Percentiles rank a stretch among this genome's conserved stretches.
These are phyloP conservation scores for Aphidius gifuensis DNA, from an alignment of 1,140 invertebrate species.

Conservation along the genomic window DNA sequence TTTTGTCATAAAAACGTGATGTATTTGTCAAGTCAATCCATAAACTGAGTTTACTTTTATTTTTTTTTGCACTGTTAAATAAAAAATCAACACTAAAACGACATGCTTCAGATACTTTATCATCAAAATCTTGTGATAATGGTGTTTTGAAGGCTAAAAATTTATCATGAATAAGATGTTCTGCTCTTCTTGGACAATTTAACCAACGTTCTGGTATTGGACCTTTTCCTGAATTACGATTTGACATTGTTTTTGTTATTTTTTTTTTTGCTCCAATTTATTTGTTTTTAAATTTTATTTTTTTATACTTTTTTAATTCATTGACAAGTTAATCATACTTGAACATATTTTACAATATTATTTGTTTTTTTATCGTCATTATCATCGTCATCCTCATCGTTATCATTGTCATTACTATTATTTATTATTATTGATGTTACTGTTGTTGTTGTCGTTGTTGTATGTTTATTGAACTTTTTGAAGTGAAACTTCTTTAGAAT, in stretches of 20 bases:
- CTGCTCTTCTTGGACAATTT: constrained; percentile 83
- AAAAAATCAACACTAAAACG: constrained; percentile 84
- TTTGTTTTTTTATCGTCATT: too few species aligned
- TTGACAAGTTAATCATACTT: too few species aligned
- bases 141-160: constrained; percentile 94
- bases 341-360: too few species aligned
- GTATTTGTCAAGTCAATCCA: constrained; percentile 98
- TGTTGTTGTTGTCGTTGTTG: too few species aligned
- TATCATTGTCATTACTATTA: too few species aligned
- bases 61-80: constrained; percentile 66
- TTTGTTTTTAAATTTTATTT: too few species aligned
- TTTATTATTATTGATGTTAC: too few species aligned
- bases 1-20: constrained; percentile 83
- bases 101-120: constrained; percentile 74
- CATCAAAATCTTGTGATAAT: constrained; percentile 72
- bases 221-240: constrained; percentile 44
- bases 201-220: constrained; percentile 86
- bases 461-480: too few species aligned
- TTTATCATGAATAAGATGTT: constrained; percentile 70
- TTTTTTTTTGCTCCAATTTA: too few species aligned
- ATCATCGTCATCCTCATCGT: too few species aligned
- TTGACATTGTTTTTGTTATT: not conserved
- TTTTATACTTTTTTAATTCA: too few species aligned
- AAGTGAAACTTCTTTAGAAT: too few species aligned
- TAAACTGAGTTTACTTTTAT: constrained; percentile 83